Evolutionary conservation across 2,113 vertebrate species (phyloP), one percentile per base, ranked within the genome.

Genomic region (Ophthalmotilapia sp.): DNA sequence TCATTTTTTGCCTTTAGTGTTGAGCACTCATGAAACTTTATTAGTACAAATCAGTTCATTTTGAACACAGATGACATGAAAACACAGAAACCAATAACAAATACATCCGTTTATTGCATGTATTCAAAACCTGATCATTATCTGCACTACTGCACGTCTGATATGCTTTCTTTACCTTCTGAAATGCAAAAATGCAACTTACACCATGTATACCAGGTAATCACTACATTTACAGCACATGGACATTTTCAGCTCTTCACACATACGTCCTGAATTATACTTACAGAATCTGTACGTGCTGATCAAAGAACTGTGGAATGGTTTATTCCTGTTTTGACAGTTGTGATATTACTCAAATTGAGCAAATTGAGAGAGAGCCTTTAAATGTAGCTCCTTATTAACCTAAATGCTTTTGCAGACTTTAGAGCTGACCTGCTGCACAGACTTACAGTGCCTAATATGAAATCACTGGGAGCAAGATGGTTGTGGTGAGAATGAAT

Each of bases 1-100:
- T 79, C 70, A 89, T 40, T 55, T 42, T 90, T 29, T 87, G 84
- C 82, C 70, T 86, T 90, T 90, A 65, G 14, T 85, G 56, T 19
- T 49, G 81, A 88, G 84, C 70, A 82, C 14, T 51, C 68, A 45
- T 60, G 55, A 73, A 5, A 19, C 33, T 45, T 83, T 23, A n/a
- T 6, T 62, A 49, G 40, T 7, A 11, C 23, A 47, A 26, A 47
- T 47, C 5, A 68, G 19, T 21, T 68, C 6, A 45, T 11, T 75
- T 75, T 75, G 14, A 40, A 70, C 36, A 70, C n/a, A 70, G 38
- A 70, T 42, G 65, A 70, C 65, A 75, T 19, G 6, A 11, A 47
- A 75, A 11, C 23, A 29, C 40, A 23, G 21, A 47, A 40, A 73
- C 21, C 21, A 73, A 47, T 5, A 45, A 47, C 68, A 47, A 73